phyloP scores from a whole-genome alignment of 2,113 vertebrate genomes.

The Campylomormyrus tamandua region DNA sequence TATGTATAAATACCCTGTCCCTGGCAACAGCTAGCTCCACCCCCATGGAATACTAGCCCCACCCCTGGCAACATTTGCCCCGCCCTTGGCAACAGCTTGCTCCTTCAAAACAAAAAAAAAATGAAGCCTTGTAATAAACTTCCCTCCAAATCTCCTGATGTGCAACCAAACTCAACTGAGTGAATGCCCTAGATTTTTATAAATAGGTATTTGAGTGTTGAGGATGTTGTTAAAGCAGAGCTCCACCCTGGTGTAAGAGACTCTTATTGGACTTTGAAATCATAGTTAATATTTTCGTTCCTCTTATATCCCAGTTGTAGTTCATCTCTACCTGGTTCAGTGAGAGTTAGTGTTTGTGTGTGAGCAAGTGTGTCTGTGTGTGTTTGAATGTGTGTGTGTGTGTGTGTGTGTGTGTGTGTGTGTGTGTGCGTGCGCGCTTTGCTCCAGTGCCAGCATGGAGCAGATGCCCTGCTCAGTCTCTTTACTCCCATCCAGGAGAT shows the following conservation, averaged over 20 bases:
- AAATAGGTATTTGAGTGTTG: conserved; percentile 36
- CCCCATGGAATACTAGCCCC: not conserved
- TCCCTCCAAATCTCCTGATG: not conserved
- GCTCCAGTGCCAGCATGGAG: not conserved
- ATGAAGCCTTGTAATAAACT: not conserved
- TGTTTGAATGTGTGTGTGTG: not conserved
- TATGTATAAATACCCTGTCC: not conserved
- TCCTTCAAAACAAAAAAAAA: not conserved
- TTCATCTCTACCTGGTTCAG: not conserved
- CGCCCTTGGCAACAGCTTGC: not conserved
- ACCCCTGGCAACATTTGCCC: not conserved
- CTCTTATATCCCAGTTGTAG: not conserved
- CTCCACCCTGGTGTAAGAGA: not conserved
- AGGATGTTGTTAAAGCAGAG: conserved; percentile 30
- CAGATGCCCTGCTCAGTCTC: not conserved
- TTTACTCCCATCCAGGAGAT: not conserved
- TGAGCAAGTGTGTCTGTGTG: not conserved
- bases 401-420: not conserved
- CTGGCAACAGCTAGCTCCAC: not conserved
- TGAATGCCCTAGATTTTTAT: conserved; percentile 46
- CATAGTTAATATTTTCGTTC: not conserved
- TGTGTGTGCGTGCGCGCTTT: not conserved
- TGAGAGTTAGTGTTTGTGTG: not conserved
- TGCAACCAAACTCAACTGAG: conserved; percentile 34
- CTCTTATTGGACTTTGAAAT: not conserved